Base-by-base conservation (phyloP, 2,113 vertebrate species). In the Bagarius yarrelli region DNA sequence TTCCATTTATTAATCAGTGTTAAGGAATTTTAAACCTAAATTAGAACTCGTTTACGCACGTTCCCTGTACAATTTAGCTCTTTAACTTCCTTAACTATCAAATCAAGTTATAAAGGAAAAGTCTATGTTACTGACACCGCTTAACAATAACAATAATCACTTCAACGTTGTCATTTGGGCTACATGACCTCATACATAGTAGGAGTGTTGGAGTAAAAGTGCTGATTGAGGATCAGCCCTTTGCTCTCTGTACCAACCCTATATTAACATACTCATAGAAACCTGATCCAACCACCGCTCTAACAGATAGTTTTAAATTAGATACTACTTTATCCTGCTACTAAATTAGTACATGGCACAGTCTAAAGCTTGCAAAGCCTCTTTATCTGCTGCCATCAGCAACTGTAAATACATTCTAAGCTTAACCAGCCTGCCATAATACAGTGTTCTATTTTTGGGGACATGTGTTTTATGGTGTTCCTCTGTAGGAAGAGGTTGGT, bases 361-460 rank as follows among this genome's bases (percentile, higher is more conserved):
- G 36, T n/a, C 8, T 60, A 21, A 47, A 50, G 63, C 27, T 63
- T 70, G 55, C n/a, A 66, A 61, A 66, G 16, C 71, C 34, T 66
- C 36, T 52, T 59, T 59, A 76, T 60, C 73, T 82, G 74, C 74
- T 77, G 53, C 64, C 55, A 70, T 76, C 81, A 82, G 81, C 81
- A 70, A 59, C 75, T 76, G 73, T 82, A 70, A 61, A 55, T 47
- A n/a, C 25, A 72, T 19, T 76, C 30, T 71, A 64, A 82, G 56
- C 81, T 52, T 79, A 34, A 66, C 21, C 32, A 44, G 63, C 47
- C 32, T 73, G 59, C 81, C 25, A 52, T 83, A 74, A 56, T 74
- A 74, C 52, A 66, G n/a, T 11, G 25, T 36, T 79, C 76, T 85
- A 80, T 82, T 85, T 85, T 71, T 82, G 50, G 40, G 32, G 11